phyloP scores from a whole-genome alignment of 2,888 invertebrate genomes.

The Drosophila robusta region DNA sequence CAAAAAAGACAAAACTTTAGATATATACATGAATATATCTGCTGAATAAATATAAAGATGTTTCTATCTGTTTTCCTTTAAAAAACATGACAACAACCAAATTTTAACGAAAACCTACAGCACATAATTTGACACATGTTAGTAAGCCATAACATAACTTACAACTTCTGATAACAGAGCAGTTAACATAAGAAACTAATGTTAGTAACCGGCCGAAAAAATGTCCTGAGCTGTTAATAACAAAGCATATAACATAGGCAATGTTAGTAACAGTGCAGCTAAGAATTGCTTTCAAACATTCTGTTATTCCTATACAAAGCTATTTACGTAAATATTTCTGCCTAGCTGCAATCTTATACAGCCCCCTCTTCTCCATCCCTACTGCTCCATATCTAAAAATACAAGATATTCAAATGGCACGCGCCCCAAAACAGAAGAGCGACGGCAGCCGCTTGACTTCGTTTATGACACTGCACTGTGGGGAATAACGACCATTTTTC shows the following conservation, averaged over 20 bases:
- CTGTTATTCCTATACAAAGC: not conserved
- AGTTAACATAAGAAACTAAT: too few relatives aligned
- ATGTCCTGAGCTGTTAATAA: too few relatives aligned
- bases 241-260: not conserved
- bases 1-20: too few relatives aligned
- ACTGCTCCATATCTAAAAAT: constrained; percentile 42
- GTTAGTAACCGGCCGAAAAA: too few relatives aligned
- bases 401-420: constrained; percentile 49
- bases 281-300: not conserved
- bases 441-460: constrained; percentile 35
- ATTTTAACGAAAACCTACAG: too few relatives aligned
- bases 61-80: too few relatives aligned
- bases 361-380: not conserved
- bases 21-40: too few relatives aligned
- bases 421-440: constrained; percentile 35
- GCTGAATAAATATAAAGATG: too few relatives aligned
- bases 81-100: too few relatives aligned
- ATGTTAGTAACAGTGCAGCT: not conserved
- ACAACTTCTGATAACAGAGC: too few relatives aligned
- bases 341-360: constrained; percentile 33
- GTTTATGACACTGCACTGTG: constrained; percentile 40
- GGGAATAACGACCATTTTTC: not conserved
- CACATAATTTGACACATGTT: too few relatives aligned
- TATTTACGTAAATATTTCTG: constrained; percentile 18
- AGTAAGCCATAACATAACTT: too few relatives aligned